phyloP scores from a whole-genome alignment of 2,113 vertebrate genomes.

The Pterocles burchelli region DNA sequence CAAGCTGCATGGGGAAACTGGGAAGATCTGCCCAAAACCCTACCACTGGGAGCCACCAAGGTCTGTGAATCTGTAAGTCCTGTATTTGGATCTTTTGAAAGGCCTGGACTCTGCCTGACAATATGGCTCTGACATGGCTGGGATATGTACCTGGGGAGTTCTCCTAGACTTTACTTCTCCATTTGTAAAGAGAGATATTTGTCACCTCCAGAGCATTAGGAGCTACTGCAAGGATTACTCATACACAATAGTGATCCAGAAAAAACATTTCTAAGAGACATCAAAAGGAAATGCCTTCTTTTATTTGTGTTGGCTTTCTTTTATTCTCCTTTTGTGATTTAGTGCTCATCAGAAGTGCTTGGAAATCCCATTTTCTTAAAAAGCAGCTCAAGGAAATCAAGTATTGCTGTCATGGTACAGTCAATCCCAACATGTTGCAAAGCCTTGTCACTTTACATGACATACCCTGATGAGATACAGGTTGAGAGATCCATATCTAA shows the following conservation, averaged over 20 bases:
- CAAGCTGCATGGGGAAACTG: fast-evolving
- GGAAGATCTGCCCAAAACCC: background rate
- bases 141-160: background rate
- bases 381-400: background rate
- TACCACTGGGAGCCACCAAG: background rate
- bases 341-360: background rate
- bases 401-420: background rate
- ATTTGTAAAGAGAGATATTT: background rate
- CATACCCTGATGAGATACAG: background rate
- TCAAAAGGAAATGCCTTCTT: background rate
- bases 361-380: background rate
- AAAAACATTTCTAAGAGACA: background rate
- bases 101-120: background rate
- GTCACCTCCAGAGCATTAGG: background rate
- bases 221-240: background rate
- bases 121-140: background rate
- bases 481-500: background rate
- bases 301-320: background rate
- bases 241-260: background rate
- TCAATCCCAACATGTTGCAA: background rate
- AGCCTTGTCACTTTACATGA: constrained; percentile 24
- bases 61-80: background rate
- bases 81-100: background rate
- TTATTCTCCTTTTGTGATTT: background rate
- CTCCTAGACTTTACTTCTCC: background rate